Conservation (phyloP, 2,797 vertebrate genomes). For the Malacoctenus gilli region DNA sequence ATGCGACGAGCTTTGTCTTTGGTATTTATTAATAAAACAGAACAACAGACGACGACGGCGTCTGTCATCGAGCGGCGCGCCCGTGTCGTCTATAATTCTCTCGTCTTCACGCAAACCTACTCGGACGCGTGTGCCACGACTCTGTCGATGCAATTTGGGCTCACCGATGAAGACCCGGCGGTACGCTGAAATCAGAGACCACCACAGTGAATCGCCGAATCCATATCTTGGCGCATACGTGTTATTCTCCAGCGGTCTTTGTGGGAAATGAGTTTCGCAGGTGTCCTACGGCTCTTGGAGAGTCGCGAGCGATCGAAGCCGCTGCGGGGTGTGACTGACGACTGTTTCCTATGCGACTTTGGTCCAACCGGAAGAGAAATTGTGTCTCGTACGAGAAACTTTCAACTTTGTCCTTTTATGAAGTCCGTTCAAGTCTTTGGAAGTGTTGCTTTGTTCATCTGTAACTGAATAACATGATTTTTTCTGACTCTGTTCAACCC, state of each 20-base stretch:
- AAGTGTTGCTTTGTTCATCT: no score
- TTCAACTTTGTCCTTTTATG: no score
- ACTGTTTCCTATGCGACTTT: neutral
- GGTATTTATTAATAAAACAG: neutral
- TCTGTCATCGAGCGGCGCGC: conserved; percentile 37
- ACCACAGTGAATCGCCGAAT: neutral
- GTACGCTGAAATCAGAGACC: neutral
- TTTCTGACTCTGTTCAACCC: neutral
- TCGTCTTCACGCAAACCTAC: neutral
- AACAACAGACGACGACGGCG: neutral
- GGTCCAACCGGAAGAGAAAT: neutral
- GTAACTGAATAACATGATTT: neutral
- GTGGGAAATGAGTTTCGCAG: neutral
- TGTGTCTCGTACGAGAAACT: no score
- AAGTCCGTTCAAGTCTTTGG: no score
- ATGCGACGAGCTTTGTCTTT: conserved; percentile 15
- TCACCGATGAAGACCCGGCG: neutral
- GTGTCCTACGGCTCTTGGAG: neutral
- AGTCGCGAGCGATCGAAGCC: neutral
- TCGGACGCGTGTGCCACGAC: conserved; percentile 14
- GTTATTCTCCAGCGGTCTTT: neutral
- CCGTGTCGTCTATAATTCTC: neutral
- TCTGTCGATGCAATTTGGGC: neutral
- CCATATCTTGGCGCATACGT: no score
- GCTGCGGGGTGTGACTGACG: neutral